phyloP scores from a whole-genome alignment of 1,140 invertebrate genomes.

The Antheraea pernyi region DNA sequence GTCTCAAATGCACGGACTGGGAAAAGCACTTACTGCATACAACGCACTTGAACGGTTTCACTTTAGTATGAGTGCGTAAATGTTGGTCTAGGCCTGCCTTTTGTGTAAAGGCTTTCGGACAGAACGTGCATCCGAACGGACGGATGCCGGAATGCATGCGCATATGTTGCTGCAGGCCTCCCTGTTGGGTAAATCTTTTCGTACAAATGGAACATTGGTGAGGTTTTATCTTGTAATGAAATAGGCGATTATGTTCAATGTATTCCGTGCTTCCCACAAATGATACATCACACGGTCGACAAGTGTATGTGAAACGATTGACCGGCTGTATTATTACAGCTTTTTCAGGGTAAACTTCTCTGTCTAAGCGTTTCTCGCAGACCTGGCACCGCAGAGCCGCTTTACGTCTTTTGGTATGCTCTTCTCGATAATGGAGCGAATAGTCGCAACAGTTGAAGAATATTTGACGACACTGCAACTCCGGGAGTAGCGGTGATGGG shows the following conservation, averaged over 20 bases:
- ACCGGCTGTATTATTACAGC: conserved; percentile 22
- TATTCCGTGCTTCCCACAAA: conserved; percentile 68
- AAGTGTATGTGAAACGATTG: conserved; percentile 40
- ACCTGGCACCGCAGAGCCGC: conserved; percentile 71
- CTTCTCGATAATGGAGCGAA: conserved; percentile 67
- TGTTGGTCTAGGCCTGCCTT: conserved; percentile 83
- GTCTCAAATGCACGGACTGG: conserved; percentile 71
- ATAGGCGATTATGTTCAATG: conserved; percentile 73
- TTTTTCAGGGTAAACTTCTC: conserved; percentile 34
- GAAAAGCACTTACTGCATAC: conserved; percentile 85
- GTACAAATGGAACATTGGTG: conserved; percentile 67
- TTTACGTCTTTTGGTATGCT: conserved; percentile 70
- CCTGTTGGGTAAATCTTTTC: conserved; percentile 72
- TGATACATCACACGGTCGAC: conserved; percentile 65
- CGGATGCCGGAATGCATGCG: conserved; percentile 86
- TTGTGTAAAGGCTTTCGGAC: conserved; percentile 92
- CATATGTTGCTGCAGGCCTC: conserved; percentile 78
- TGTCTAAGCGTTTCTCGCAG: conserved; percentile 69
- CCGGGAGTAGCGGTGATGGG: conserved; percentile 46
- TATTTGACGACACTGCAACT: conserved; percentile 58
- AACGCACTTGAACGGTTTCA: conserved; percentile 84
- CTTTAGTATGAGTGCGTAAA: conserved; percentile 83
- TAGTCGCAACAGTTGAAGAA: conserved; percentile 76
- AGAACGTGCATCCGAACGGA: conserved; percentile 92
- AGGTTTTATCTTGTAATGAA: conserved; percentile 76